phyloP scores from a whole-genome alignment of 2,888 invertebrate species.

The Podabrus alpinus region DNA sequence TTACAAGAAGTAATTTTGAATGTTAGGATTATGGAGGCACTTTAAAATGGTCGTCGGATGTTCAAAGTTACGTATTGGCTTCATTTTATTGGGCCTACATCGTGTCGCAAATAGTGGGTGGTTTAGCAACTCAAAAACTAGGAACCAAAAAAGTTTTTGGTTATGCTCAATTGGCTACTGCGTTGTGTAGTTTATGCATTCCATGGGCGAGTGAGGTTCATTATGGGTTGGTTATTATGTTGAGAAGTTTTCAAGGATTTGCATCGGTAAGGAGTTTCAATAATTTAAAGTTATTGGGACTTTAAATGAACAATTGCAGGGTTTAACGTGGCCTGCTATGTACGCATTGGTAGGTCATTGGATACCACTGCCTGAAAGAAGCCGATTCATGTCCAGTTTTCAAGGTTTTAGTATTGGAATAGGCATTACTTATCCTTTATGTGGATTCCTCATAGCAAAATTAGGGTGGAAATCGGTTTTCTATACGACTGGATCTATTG shows the following conservation, averaged over 20 bases:
- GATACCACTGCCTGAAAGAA: slow-evolving; percentile 73
- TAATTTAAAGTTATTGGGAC: background rate
- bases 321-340: slow-evolving; percentile 77
- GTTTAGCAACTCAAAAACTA: slow-evolving; percentile 70
- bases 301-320: slow-evolving; percentile 52
- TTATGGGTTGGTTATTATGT: slow-evolving; percentile 63
- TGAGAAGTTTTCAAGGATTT: slow-evolving; percentile 70
- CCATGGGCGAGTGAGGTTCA: slow-evolving; percentile 67
- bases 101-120: slow-evolving; percentile 70
- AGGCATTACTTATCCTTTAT: slow-evolving; percentile 71
- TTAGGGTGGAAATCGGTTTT: slow-evolving; percentile 72
- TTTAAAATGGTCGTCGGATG: slow-evolving; percentile 66
- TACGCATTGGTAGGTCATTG: slow-evolving; percentile 73
- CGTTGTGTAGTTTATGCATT: slow-evolving; percentile 68
- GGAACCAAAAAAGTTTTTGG: slow-evolving; percentile 74
- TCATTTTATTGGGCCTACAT: slow-evolving; percentile 78
- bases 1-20: background rate
- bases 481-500: slow-evolving; percentile 70
- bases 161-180: slow-evolving; percentile 71
- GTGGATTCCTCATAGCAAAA: slow-evolving; percentile 70
- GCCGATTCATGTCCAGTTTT: slow-evolving; percentile 76
- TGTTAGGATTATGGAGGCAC: slow-evolving; percentile 59
- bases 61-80: slow-evolving; percentile 68
- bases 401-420: slow-evolving; percentile 78
- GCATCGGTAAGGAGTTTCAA: slow-evolving; percentile 62